These are phyloP conservation scores for Salminus brasiliensis DNA, from an alignment of 2,113 vertebrate species.

Conservation along the genomic window DNA sequence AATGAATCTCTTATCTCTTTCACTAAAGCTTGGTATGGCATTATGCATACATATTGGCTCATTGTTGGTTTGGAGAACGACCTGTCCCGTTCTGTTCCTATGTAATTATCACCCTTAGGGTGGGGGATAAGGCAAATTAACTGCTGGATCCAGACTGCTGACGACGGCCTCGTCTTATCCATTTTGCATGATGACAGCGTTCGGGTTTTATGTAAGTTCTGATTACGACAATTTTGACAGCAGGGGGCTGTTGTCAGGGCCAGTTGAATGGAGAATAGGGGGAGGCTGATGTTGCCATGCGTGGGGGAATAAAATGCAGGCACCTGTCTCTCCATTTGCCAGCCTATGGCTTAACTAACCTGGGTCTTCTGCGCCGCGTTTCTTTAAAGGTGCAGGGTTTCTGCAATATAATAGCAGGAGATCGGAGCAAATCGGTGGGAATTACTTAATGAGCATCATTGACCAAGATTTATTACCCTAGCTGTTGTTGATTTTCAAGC, in stretches of 20 bases:
- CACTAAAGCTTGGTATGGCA: conserved; percentile 20
- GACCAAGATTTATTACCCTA: background rate
- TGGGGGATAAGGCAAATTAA: conserved; percentile 22
- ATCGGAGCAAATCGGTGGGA: background rate
- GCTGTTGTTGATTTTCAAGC: background rate
- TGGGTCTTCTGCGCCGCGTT: background rate
- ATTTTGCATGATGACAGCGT: conserved; percentile 52
- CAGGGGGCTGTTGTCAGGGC: conserved; percentile 27
- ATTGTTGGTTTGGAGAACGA: conserved; percentile 35
- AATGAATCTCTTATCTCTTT: conserved; percentile 50
- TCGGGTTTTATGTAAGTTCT: conserved; percentile 56
- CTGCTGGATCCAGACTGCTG: conserved; percentile 37
- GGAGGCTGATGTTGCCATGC: conserved; percentile 6
- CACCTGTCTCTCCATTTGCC: background rate
- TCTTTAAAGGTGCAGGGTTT: background rate
- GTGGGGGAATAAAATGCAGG: background rate
- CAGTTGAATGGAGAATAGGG: conserved; percentile 1
- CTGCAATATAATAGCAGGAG: background rate
- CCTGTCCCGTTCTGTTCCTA: conserved; percentile 27
- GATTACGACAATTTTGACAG: conserved; percentile 54
- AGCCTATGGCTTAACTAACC: background rate
- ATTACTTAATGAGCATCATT: background rate
- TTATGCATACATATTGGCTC: conserved; percentile 49
- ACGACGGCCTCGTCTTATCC: conserved; percentile 40
- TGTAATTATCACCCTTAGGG: conserved; percentile 50